Base-by-base conservation (phyloP, 2,797 vertebrate species). In the Denticeps clupeoides region DNA sequence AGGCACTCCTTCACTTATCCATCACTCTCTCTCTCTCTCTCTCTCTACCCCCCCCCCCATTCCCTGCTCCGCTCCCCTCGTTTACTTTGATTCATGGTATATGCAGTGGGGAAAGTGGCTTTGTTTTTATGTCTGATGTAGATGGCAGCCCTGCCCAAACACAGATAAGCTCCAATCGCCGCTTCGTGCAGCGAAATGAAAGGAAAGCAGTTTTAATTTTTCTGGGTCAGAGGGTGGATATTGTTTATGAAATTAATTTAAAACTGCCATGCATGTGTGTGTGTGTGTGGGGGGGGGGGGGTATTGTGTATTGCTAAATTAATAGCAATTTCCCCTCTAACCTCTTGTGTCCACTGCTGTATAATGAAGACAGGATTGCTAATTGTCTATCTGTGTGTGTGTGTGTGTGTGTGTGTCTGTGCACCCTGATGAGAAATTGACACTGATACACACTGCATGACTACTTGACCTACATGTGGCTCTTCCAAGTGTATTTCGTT, bases 141-240 rank as follows among this genome's bases (percentile, higher is more conserved):
- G 23, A 22, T 32, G 41, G 29, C 24, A 22, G 28, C 23, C 10
- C 40, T 43, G 29, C 37, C 31, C 41, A 43, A 43, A 43, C 25
- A 52, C 41, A 21, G 41, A 52, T 38, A 27, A 24, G 25, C 23
- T 41, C n/a, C 52, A 45, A 43, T 33, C 31, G 32, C 8, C 27
- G 24, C 31, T n/a, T n/a, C n/a, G n/a, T n/a, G n/a, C n/a, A n/a
- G n/a, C n/a, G n/a, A n/a, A n/a, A n/a, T n/a, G n/a, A n/a, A n/a
- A n/a, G n/a, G n/a, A n/a, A n/a, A n/a, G n/a, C n/a, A n/a, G n/a
- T n/a, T n/a, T n/a, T n/a, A n/a, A n/a, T n/a, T n/a, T n/a, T n/a
- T n/a, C n/a, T n/a, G n/a, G n/a, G n/a, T n/a, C n/a, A n/a, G n/a
- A n/a, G n/a, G n/a, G n/a, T n/a, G n/a, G n/a, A n/a, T n/a, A n/a